These are phyloP conservation scores for Sciurus vulgaris DNA, from an alignment of 2,797 vertebrate genomes.

Conservation along the genomic window DNA sequence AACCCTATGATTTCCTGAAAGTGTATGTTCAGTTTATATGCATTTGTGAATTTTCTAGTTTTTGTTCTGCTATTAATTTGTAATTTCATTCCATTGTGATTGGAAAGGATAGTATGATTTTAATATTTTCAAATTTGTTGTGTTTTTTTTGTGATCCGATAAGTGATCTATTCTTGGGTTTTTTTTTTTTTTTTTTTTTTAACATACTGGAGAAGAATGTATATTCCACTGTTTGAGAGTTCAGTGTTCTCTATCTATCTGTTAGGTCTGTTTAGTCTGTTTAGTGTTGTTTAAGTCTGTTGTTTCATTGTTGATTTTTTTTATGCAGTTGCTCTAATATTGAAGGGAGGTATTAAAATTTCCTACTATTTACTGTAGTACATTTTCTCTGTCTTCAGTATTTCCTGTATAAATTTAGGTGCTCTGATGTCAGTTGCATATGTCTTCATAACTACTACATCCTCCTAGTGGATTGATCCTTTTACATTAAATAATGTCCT, in stretches of 20 bases:
- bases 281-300: background rate
- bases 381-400: background rate
- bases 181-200: background rate
- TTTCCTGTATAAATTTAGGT: background rate
- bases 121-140: too few species aligned
- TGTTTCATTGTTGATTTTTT: background rate
- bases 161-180: background rate
- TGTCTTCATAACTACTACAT: background rate
- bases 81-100: background rate
- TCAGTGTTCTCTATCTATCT: background rate
- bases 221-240: background rate
- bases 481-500: background rate
- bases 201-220: background rate
- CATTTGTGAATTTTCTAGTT: background rate
- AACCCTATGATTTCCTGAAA: background rate
- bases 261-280: background rate
- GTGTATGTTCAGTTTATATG: background rate
- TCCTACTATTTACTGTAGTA: background rate
- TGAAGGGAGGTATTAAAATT: background rate
- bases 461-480: background rate
- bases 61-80: background rate
- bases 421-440: background rate
- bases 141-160: background rate
- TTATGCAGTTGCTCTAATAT: background rate
- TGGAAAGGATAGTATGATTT: background rate